Base-by-base conservation (phyloP, 1,140 invertebrate genomes). In the Drosophila mojavensis region DNA sequence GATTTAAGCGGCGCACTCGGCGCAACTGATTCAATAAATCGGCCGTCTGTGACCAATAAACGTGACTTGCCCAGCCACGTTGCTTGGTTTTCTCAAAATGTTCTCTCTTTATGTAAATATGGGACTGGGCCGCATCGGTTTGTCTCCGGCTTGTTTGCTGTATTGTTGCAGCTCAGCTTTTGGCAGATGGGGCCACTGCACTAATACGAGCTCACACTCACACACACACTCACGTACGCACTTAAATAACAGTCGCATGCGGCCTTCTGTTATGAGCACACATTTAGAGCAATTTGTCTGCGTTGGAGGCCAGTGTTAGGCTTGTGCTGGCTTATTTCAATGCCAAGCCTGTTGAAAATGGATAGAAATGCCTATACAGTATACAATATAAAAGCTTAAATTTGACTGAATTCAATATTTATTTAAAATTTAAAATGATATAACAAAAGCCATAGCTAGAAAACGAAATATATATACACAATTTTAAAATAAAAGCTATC, bases 11-110 rank as follows among this genome's bases (percentile, higher is more conserved):
- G 4, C 30, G 2, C 13, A 10, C 28, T 59, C 20, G 13, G 47
- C 45, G 20, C 43, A 45, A 66, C 48, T 59, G 54, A 54, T 45
- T 56, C 43, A 70, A 64, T 63, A 55, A 56, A 17, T 50, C 15
- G 48, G 24, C n/a, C 55, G 36, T 67, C 63, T 88, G 84, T 89
- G 84, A 77, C 59, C 78, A 65, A 80, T 75, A 84, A 89, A 88
- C 84, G 77, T 89, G 84, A 84, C 84, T 84, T 77, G 78, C 56
- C 74, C 74, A 83, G 61, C 74, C 77, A 83, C 84, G 67, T 78
- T 81, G 72, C 36, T 66, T 75, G 69, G 70, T 74, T 83, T 84
- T 15, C 13, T 45, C n/a, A 1, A n/a, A n/a, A n/a, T 15, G 28
- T 17, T 15, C 43, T 47, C 66, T 79, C 53, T 69, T 56, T 79